Conservation (phyloP, 2,797 vertebrate genomes). For the Gymnoscopelus microlampas region DNA sequence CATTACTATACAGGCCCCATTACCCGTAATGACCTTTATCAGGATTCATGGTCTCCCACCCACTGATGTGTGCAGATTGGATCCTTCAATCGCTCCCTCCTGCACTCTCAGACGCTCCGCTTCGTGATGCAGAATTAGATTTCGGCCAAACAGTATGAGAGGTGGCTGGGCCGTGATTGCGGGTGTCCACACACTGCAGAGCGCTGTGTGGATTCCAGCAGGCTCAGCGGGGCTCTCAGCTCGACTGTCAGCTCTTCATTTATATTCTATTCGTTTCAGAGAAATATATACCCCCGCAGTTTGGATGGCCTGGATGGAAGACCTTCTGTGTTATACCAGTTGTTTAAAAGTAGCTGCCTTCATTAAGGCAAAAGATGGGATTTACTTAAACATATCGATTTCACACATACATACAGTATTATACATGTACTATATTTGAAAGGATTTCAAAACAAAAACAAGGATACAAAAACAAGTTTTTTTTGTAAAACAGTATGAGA, state of each 20-base stretch:
- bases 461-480: too few species aligned
- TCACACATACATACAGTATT: too few species aligned
- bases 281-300: constrained; percentile 15
- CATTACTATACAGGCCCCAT: constrained; percentile 38
- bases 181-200: constrained; percentile 13
- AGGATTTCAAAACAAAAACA: too few species aligned
- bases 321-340: constrained; percentile 12
- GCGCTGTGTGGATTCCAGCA: constrained; percentile 7
- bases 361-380: not conserved
- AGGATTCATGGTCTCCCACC: constrained; percentile 7
- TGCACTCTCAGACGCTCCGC: not conserved
- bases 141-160: not conserved
- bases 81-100: constrained; percentile 9
- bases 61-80: constrained; percentile 27
- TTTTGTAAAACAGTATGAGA: too few species aligned
- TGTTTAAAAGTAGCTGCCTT: not conserved
- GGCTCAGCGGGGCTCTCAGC: constrained; percentile 24
- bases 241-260: constrained; percentile 16
- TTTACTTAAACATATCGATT: too few species aligned
- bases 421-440: too few species aligned
- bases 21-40: constrained; percentile 31
- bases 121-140: constrained; percentile 13
- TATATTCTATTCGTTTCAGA: constrained; percentile 13
- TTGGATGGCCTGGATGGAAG: constrained; percentile 22
- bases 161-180: constrained; percentile 7